These are phyloP conservation scores for Mylabris phalerata DNA, from an alignment of 1,140 invertebrate genomes.

Conservation along the genomic window DNA sequence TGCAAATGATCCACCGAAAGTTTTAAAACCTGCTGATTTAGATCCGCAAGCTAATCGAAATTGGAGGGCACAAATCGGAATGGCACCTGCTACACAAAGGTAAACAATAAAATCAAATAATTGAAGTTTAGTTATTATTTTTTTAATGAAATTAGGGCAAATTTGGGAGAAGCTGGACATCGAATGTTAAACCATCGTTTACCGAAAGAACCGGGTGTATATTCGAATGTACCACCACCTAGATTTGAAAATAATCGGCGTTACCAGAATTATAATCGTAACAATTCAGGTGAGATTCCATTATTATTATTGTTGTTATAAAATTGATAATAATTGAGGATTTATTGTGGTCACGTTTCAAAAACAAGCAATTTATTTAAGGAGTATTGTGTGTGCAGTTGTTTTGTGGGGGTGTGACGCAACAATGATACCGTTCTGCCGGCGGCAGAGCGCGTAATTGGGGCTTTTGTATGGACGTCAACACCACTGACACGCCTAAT, in stretches of 20 bases:
- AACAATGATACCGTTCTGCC: conserved; percentile 31
- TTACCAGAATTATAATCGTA: conserved; percentile 4
- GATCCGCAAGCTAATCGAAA: conserved; percentile 58
- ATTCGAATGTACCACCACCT: conserved; percentile 31
- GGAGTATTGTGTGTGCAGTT: conserved; percentile 1
- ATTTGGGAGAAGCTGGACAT: conserved; percentile 58
- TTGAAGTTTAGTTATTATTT: conserved; percentile 1
- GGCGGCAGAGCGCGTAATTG: conserved; percentile 40
- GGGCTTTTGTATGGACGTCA: conserved; percentile 39
- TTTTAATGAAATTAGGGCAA: conserved; percentile 44
- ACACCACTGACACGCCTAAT: conserved; percentile 40
- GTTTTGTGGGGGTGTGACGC: conserved; percentile 35
- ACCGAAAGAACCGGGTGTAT: conserved; percentile 23
- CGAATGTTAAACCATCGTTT: conserved; percentile 52
- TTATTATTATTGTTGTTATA: not conserved
- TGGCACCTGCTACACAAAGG: conserved; percentile 37
- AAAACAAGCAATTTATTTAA: not conserved
- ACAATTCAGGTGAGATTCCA: not conserved
- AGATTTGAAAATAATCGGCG: conserved; percentile 1
- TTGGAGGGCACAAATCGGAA: conserved; percentile 66
- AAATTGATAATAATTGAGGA: too few species aligned
- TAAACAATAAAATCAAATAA: conserved; percentile 7
- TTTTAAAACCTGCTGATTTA: conserved; percentile 76
- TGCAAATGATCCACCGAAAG: conserved; percentile 61
- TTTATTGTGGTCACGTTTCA: too few species aligned